Evolutionary conservation across 1,140 invertebrate genomes (phyloP).

Genomic region (Meteorus sp.): DNA sequence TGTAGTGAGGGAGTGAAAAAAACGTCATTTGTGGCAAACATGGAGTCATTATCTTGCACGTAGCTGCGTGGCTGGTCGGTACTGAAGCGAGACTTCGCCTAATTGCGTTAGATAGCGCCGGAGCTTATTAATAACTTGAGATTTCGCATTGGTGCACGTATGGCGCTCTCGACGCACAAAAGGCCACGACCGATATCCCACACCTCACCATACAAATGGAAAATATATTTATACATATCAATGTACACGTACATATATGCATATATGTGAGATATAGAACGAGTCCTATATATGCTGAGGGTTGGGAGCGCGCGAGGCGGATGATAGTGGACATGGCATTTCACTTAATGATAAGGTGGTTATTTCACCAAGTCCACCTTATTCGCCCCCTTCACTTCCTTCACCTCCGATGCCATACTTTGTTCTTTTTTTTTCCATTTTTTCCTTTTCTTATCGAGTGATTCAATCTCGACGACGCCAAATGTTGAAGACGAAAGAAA

Average conservation of each 20-base stretch:
- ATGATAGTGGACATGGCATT: constrained; percentile 59
- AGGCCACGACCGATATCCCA: constrained; percentile 21
- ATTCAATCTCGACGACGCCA: constrained; percentile 38
- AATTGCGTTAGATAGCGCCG: constrained; percentile 57
- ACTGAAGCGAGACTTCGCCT: constrained; percentile 39
- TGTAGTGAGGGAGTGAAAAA: neutral
- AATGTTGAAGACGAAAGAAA: constrained; percentile 18
- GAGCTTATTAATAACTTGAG: constrained; percentile 55
- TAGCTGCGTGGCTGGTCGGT: constrained; percentile 35
- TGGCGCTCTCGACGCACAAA: neutral
- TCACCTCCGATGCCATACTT: constrained; percentile 18
- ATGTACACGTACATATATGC: constrained; percentile 7
- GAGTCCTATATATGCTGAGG: constrained; percentile 12
- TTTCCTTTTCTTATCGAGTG: constrained; percentile 34
- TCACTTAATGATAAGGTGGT: constrained; percentile 56
- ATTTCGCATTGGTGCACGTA: constrained; percentile 23
- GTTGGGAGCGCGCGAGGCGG: constrained; percentile 39
- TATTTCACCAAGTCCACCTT: constrained; percentile 24
- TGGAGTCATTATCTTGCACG: constrained; percentile 30
- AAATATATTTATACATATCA: neutral
- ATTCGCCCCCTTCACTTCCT: too few species aligned
- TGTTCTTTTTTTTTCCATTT: constrained; percentile 6
- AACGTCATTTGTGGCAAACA: neutral
- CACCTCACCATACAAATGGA: constrained; percentile 2
- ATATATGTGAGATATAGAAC: constrained; percentile 6